Conservation (phyloP, 2,888 invertebrate genomes). For the Ametastegia equiseti region DNA sequence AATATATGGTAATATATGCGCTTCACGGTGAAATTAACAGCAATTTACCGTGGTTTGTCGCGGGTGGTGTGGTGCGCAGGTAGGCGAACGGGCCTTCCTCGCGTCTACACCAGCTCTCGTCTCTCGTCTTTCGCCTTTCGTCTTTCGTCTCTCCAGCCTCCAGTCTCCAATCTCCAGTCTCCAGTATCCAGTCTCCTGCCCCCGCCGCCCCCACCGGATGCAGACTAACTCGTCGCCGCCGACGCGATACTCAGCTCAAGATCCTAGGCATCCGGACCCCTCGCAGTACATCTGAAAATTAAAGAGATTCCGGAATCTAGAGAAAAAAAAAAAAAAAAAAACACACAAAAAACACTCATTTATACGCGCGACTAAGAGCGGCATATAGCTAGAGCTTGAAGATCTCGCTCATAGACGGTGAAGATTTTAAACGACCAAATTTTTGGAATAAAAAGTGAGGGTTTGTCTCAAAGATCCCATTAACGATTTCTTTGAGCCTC, state of each 20-base stretch:
- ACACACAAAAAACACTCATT: too few relatives aligned
- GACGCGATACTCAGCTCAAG: not conserved
- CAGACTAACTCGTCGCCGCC: conserved; percentile 14
- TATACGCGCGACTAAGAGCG: too few relatives aligned
- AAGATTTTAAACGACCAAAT: too few relatives aligned
- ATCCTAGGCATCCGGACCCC: not conserved
- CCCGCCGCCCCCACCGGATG: conserved; percentile 16
- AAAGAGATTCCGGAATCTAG: conserved; percentile 8
- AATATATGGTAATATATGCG: conserved; percentile 63
- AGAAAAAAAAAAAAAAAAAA: too few relatives aligned
- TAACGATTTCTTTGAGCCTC: too few relatives aligned
- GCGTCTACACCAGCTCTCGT: not conserved
- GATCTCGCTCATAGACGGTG: too few relatives aligned
- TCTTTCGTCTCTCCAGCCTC: too few relatives aligned
- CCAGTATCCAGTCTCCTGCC: too few relatives aligned
- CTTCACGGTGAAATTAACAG: conserved; percentile 60
- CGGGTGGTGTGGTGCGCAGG: conserved; percentile 42
- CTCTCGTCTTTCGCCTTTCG: not conserved
- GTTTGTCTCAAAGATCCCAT: too few relatives aligned
- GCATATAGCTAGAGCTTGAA: too few relatives aligned
- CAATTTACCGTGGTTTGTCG: conserved; percentile 55
- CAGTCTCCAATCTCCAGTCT: too few relatives aligned
- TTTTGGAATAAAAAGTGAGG: too few relatives aligned
- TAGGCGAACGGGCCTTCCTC: conserved; percentile 28
- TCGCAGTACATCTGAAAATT: not conserved